A percentile compares a stretch with the other conserved stretches of the same genome.
Conservation (phyloP, 2,888 invertebrate species). For the Nephrocerus scutellatus region DNA sequence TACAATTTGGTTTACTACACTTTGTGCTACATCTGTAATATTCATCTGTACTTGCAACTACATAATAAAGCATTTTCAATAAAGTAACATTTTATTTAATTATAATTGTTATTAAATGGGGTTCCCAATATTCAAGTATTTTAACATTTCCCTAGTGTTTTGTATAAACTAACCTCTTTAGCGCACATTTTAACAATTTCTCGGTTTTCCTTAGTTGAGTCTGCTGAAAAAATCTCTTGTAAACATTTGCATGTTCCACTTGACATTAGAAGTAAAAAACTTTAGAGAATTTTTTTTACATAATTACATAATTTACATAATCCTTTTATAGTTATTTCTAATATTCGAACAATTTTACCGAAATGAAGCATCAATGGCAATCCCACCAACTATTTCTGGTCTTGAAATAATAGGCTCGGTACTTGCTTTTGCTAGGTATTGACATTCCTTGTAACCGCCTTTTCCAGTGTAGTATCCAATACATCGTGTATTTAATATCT, state of each 20-base stretch:
- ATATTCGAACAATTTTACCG: too few species aligned
- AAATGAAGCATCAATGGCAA: constrained; percentile 66
- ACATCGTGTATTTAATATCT: constrained; percentile 65
- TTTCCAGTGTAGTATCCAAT: constrained; percentile 84
- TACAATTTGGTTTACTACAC: constrained; percentile 75
- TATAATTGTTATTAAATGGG: too few species aligned
- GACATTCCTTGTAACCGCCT: constrained; percentile 76
- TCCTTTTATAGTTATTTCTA: too few species aligned
- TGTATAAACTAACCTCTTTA: constrained; percentile 58
- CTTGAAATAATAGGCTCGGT: constrained; percentile 76
- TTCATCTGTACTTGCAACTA: too few species aligned
- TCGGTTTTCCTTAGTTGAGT: constrained; percentile 70
- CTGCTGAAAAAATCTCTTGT: constrained; percentile 67
- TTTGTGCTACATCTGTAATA: constrained; percentile 74
- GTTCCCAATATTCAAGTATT: too few species aligned
- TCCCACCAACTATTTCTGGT: constrained; percentile 77
- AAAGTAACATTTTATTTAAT: too few species aligned
- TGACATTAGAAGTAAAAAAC: constrained; percentile 80
- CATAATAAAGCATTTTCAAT: too few species aligned
- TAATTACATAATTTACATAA: too few species aligned
- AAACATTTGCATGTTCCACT: constrained; percentile 77
- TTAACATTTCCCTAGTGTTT: too few species aligned
- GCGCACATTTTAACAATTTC: constrained; percentile 72
- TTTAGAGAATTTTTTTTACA: too few species aligned
- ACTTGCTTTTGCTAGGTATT: constrained; percentile 60